A percentile compares a stretch with the other conserved stretches of the same genome.
Evolutionary conservation across 2,113 vertebrate genomes (phyloP).

Genomic region (Catharus minimus): DNA sequence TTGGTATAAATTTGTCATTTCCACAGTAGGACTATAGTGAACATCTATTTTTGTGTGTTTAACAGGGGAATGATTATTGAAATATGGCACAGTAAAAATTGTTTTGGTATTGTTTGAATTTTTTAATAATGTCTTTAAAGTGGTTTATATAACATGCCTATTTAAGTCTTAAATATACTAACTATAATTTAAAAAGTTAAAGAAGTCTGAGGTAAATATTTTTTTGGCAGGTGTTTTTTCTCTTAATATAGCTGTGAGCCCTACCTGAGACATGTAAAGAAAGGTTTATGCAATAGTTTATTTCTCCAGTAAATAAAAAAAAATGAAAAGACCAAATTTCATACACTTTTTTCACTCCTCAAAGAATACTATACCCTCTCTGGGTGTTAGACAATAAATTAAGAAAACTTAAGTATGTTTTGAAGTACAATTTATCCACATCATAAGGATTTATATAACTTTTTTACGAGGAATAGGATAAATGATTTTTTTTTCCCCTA

Average conservation of each 20-base stretch:
- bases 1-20: not conserved
- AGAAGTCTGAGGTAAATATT: accelerated
- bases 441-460: not conserved
- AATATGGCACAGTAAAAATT: not conserved
- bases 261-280: not conserved
- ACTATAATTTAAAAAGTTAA: not conserved
- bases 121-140: not conserved
- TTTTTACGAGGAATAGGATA: not conserved
- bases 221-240: not conserved
- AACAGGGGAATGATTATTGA: not conserved
- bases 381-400: not conserved
- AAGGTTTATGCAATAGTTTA: not conserved
- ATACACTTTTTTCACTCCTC: not conserved
- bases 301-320: not conserved
- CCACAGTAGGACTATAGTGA: not conserved
- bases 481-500: not conserved
- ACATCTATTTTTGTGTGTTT: not conserved
- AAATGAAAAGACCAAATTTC: not conserved
- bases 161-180: not conserved
- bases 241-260: not conserved
- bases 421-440: not conserved
- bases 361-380: not conserved
- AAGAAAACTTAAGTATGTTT: not conserved
- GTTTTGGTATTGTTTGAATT: not conserved
- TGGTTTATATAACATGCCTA: not conserved